Evolutionary conservation across 2,888 invertebrate species (phyloP), one percentile per base, ranked within the genome.

Genomic region (Venusia cambrica): DNA sequence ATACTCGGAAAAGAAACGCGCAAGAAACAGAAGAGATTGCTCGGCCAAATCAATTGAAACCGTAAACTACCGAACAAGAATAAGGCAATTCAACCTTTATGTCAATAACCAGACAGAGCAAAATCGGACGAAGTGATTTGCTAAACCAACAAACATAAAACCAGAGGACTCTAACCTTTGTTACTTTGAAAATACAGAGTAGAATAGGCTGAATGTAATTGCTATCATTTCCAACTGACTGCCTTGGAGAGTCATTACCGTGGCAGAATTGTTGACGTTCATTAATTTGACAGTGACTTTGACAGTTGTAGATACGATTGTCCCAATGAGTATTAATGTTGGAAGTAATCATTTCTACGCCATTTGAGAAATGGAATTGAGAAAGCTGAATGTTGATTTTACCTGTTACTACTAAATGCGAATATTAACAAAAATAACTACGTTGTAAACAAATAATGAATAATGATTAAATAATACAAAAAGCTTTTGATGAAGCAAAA

Each of bases 281-380:
- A 75, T 79, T 78, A 72, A 71, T 73, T 76, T 76, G 76, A 76
- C 75, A 72, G 60, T 48, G 57, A 62, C 60, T 72, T 72, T 72
- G 73, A 73, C 73, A 78, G 64, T 66, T 55, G 57, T 45, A 74
- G 75, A 75, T 75, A 74, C 61, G 64, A 61, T 68, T 73, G 70
- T 68, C 46, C 55, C 52, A 36, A 34, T 46, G 54, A 48, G 57
- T 56, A 62, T 64, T 69, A 70, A 73, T 65, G 71, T 54, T 55
- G 46, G 40, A 54, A 52, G 61, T 66, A 69, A 75, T 76, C 73
- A 78, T 74, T 80, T 79, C 78, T 69, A 47, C 57, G 40, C 60
- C 74, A 75, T 77, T 79, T 65, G 59, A 58, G 57, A 38, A 14
- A 44, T 38, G 38, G 34, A 31, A 32, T 33, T 27, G 12, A 16